Evolutionary conservation across 2,113 vertebrate species (phyloP).

Genomic region (Dipodomys merriami): DNA sequence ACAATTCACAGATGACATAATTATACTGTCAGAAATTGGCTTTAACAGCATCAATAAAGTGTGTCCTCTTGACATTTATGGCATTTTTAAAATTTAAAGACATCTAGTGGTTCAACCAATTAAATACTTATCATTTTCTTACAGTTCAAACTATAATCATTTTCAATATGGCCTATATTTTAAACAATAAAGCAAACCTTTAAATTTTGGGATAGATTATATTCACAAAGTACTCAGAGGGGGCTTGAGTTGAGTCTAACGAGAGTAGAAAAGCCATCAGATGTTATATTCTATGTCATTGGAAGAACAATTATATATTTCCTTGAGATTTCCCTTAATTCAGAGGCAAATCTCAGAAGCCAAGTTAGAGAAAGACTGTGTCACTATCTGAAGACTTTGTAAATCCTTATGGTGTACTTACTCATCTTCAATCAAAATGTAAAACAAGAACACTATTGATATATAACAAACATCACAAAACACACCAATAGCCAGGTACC

Average conservation of each 20-base stretch:
- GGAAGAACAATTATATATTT: not conserved
- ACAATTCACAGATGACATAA: not conserved
- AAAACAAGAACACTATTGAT: not conserved
- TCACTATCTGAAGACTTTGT: not conserved
- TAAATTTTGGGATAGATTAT: not conserved
- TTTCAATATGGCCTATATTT: slow-evolving; percentile 9
- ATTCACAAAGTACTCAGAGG: not conserved
- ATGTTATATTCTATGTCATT: not conserved
- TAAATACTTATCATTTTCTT: not conserved
- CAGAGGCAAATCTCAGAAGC: not conserved
- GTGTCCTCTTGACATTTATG: not conserved
- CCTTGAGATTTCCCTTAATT: not conserved
- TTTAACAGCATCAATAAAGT: slow-evolving; percentile 6
- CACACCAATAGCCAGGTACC: not conserved
- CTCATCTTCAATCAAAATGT: not conserved
- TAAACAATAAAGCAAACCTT: slow-evolving; percentile 31
- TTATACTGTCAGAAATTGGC: not conserved
- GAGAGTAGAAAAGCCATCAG: not conserved
- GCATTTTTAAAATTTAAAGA: slow-evolving; percentile 37
- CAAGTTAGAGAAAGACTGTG: not conserved
- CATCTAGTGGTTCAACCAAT: not conserved
- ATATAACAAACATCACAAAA: not conserved
- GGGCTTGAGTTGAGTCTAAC: not conserved
- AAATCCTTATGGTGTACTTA: not conserved
- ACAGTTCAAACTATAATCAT: not conserved